Percentiles rank a stretch among this genome's conserved stretches.
These are phyloP conservation scores for Epiblema foenella DNA, from an alignment of 2,888 invertebrate genomes.

Conservation along the genomic window DNA sequence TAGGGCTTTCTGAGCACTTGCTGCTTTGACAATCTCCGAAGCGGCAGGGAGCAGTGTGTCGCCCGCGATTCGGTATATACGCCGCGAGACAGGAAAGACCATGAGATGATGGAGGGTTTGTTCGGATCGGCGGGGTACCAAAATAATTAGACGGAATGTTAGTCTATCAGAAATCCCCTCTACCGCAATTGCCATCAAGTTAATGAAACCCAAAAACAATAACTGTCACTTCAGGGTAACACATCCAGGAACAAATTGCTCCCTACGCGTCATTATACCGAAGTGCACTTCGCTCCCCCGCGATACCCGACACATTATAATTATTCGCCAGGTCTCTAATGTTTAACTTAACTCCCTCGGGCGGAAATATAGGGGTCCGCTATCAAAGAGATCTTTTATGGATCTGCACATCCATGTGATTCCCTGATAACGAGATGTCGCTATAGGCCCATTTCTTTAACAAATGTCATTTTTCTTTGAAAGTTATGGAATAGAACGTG, in stretches of 20 bases:
- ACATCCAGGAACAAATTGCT: constrained; percentile 12
- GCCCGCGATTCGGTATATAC: too few species aligned
- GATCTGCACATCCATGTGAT: constrained; percentile 24
- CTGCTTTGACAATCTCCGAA: too few species aligned
- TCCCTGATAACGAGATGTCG: constrained; percentile 5
- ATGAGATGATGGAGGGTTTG: too few species aligned
- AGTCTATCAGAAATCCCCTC: too few species aligned
- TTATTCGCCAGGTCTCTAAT: constrained; percentile 73
- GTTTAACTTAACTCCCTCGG: constrained; percentile 56
- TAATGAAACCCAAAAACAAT: not conserved
- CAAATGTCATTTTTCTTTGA: not conserved
- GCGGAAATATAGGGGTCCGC: constrained; percentile 54
- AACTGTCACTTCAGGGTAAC: not conserved
- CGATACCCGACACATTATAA: constrained; percentile 33
- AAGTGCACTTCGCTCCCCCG: constrained; percentile 29
- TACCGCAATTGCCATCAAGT: too few species aligned
- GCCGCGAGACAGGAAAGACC: too few species aligned
- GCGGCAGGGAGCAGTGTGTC: too few species aligned
- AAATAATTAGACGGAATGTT: too few species aligned
- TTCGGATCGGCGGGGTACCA: too few species aligned
- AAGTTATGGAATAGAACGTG: not conserved
- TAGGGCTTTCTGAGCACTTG: too few species aligned
- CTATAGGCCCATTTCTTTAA: not conserved
- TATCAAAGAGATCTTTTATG: constrained; percentile 41
- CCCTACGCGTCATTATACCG: constrained; percentile 15